These are phyloP conservation scores for Amphiprion ocellaris DNA, from an alignment of 2,113 vertebrate genomes.

Conservation along the genomic window DNA sequence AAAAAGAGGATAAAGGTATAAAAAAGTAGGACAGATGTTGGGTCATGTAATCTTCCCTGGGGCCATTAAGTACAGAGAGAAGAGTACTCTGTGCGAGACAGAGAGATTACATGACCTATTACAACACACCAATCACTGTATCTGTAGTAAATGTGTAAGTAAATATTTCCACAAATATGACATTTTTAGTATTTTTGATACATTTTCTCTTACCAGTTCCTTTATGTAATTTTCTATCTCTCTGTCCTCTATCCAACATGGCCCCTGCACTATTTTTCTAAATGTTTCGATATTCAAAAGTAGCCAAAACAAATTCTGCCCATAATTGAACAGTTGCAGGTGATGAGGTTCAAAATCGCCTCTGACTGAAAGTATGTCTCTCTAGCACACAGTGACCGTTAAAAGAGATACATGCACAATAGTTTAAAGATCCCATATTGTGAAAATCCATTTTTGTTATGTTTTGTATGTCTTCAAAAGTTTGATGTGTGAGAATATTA, in stretches of 20 bases:
- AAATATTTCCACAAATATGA: background rate
- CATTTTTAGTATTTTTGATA: background rate
- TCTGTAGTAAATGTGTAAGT: background rate
- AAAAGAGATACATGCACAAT: background rate
- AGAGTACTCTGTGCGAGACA: background rate
- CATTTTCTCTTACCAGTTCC: no score
- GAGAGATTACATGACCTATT: slow-evolving; percentile 1
- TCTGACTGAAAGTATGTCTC: background rate
- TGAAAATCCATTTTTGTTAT: no score
- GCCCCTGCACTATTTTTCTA: no score
- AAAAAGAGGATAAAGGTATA: slow-evolving; percentile 53
- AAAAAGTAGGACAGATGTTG: slow-evolving; percentile 67
- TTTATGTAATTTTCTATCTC: no score
- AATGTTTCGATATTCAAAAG: no score
- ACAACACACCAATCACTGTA: background rate
- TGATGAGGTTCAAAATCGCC: background rate
- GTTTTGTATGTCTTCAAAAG: no score
- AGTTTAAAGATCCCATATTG: background rate
- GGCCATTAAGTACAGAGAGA: slow-evolving; percentile 34
- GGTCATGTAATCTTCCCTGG: slow-evolving; percentile 36
- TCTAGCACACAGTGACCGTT: slow-evolving; percentile 12
- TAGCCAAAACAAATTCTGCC: background rate
- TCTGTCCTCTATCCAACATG: no score
- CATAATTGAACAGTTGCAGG: background rate
- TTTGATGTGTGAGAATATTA: no score